Percentiles rank a stretch among this genome's conserved stretches.
Conservation (phyloP, 2,797 vertebrate species). For the Myotis planiceps region DNA sequence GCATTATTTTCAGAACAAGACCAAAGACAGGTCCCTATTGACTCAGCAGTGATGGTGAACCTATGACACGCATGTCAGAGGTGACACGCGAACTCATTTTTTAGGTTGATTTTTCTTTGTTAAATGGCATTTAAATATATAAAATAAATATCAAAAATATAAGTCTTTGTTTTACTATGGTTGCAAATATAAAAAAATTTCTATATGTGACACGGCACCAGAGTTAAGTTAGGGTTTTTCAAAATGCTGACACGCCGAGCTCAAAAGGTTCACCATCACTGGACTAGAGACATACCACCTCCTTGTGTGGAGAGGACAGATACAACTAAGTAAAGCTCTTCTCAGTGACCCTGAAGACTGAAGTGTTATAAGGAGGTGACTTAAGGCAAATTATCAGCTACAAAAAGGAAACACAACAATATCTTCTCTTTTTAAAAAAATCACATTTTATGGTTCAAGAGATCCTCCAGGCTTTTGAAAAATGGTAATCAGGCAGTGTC, state of each 20-base stretch:
- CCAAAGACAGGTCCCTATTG: neutral
- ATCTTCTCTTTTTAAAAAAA: neutral
- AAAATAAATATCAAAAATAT: too few species aligned
- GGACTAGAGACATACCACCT: neutral
- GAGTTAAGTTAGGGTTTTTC: too few species aligned
- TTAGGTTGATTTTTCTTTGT: too few species aligned
- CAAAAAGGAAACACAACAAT: neutral
- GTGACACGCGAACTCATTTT: too few species aligned
- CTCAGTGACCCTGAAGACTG: neutral
- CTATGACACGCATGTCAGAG: too few species aligned
- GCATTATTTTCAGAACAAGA: neutral
- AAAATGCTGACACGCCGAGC: too few species aligned
- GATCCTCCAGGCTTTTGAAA: neutral
- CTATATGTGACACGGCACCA: too few species aligned
- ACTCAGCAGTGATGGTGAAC: neutral
- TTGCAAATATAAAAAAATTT: too few species aligned
- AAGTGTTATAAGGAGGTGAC: neutral
- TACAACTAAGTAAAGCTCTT: neutral
- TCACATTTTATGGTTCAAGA: neutral
- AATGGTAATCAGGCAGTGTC: neutral
- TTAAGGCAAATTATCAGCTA: neutral
- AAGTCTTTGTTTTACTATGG: too few species aligned
- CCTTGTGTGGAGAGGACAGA: neutral
- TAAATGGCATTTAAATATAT: too few species aligned
- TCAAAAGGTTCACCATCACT: too few species aligned